Conservation (phyloP, 2,113 vertebrate genomes). For the Platichthys stellatus region DNA sequence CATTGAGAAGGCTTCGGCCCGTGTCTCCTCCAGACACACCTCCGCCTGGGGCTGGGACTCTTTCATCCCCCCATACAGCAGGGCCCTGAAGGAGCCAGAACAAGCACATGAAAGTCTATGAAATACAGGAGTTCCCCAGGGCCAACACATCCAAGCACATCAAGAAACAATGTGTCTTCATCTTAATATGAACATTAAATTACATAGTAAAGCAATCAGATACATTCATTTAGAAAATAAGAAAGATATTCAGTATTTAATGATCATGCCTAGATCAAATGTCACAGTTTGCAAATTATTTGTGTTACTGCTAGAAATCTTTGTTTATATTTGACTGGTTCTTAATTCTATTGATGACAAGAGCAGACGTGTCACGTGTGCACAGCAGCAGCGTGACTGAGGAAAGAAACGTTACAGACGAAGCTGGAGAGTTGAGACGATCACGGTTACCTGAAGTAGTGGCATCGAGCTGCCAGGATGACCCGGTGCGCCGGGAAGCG, state of each 20-base stretch:
- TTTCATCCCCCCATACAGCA: conserved; percentile 96
- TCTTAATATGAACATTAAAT: neutral
- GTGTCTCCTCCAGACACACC: conserved; percentile 94
- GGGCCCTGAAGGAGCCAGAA: conserved; percentile 80
- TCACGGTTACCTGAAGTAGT: conserved; percentile 91
- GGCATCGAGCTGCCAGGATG: conserved; percentile 95
- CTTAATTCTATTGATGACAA: too few species aligned
- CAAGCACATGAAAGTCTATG: neutral
- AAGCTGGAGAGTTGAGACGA: neutral
- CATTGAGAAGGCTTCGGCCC: conserved; percentile 95
- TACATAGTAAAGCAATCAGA: neutral
- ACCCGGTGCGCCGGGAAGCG: conserved; percentile 95
- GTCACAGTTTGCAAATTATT: neutral
- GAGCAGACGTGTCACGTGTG: too few species aligned
- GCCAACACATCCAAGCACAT: too few species aligned
- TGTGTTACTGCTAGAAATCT: too few species aligned
- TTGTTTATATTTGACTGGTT: too few species aligned
- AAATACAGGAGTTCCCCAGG: too few species aligned
- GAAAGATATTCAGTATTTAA: neutral
- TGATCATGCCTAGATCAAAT: neutral
- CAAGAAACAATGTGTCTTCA: too few species aligned
- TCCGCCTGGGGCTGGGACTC: conserved; percentile 96
- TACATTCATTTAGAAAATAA: neutral
- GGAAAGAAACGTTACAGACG: too few species aligned
- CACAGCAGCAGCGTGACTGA: too few species aligned